A percentile compares a stretch with the other conserved stretches of the same genome.
These are phyloP conservation scores for Patella caerulea DNA, from an alignment of 2,888 invertebrate genomes.

Conservation along the genomic window DNA sequence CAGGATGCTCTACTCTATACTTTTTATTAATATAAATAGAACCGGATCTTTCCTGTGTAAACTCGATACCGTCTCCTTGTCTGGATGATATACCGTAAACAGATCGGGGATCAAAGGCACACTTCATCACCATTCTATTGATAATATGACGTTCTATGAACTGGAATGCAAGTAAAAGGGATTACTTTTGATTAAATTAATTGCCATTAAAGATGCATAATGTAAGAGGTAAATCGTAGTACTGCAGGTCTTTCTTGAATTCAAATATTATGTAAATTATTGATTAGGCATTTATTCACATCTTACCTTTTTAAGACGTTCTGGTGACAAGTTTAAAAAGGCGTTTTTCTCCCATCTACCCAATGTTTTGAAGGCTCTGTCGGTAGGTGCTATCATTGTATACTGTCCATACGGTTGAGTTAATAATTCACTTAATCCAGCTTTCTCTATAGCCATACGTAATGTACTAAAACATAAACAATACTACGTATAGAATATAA, in stretches of 20 bases:
- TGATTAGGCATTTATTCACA: no score
- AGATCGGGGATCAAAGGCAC: constrained; percentile 39
- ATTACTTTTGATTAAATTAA: no score
- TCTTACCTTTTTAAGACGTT: constrained; percentile 67
- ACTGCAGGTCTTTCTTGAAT: no score
- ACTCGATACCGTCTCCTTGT: constrained; percentile 45
- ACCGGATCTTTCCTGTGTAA: constrained; percentile 33
- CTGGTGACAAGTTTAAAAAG: constrained; percentile 60
- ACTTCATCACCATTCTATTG: constrained; percentile 42
- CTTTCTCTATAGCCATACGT: constrained; percentile 47
- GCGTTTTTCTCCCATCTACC: constrained; percentile 48
- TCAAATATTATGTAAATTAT: no score
- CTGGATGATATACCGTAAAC: constrained; percentile 42
- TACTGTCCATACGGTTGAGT: constrained; percentile 38
- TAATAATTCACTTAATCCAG: constrained; percentile 46
- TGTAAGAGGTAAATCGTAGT: no score
- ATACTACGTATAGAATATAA: background rate
- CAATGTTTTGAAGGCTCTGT: constrained; percentile 63
- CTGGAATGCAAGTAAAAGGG: constrained; percentile 50
- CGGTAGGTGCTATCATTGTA: constrained; percentile 64
- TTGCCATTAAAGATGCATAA: background rate
- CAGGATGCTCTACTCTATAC: constrained; percentile 34
- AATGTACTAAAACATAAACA: constrained; percentile 47
- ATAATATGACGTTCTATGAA: constrained; percentile 73
- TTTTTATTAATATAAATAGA: constrained; percentile 45